Evolutionary conservation across 1,140 invertebrate genomes (phyloP), one percentile per base, ranked within the genome.

Genomic region (Ephestia elutella): DNA sequence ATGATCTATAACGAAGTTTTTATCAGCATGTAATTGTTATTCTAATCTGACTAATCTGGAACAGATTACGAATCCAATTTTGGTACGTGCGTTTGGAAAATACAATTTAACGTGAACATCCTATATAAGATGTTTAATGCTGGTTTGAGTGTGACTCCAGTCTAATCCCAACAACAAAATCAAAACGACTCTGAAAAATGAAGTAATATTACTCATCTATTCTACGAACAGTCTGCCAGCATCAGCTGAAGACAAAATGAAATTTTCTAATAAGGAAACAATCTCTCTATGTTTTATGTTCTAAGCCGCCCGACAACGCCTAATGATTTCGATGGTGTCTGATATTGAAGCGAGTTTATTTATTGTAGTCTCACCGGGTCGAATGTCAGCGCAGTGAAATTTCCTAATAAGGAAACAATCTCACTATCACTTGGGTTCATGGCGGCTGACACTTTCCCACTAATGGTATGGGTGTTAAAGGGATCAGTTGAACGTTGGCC

Each of bases 391-490:
- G 7, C 38, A 44, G 13, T 44, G 38, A 44, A 44, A 15, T 44
- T 44, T 44, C 38, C 38, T 44, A 44, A 44, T 44, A 44, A 44
- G 38, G 38, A 44, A 44, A 44, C 38, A 44, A 44, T 44, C 38
- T 44, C 38, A 10, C 38, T 44, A 44, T 44, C 38, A 15, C n/a
- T 44, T 44, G 38, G 38, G 38, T 44, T 44, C 38, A 44, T 15
- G 38, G n/a, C 2, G 15, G 38, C 38, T 44, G 38, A 44, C 38
- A 15, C n/a, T 44, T 44, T 44, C 38, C 1, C 38, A 44, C 13
- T 44, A 44, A 44, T 44, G 38, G 38, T 10, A 10, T 15, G 13
- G 13, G 38, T 44, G 30, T 32, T 32, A 32, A 32, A 32, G 30
- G 30, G 30, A 32, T 4, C 30, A 32, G 30, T 11, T 32, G 30